Evolutionary conservation across 2,888 invertebrate species (phyloP), one percentile per base, ranked within the genome.

Genomic region (Plagiodera versicolora): DNA sequence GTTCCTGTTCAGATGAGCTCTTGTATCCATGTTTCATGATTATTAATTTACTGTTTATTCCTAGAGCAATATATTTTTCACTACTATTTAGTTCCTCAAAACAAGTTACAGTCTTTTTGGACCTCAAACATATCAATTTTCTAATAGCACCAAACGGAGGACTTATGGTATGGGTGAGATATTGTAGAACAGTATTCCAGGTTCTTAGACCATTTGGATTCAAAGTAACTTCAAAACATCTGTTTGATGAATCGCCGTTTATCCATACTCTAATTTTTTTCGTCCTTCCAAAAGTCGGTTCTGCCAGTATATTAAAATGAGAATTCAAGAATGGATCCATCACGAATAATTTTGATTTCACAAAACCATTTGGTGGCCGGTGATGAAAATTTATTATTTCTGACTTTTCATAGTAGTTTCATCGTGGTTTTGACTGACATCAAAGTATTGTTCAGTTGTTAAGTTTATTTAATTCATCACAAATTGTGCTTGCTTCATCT

Each of bases 151-250:
- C 65, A 46, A 65, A 63, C 35, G 10, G 44, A 2, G 65, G 59
- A 44, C 59, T 30, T 14, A 61, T 46, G 10, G 48, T 56, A 18
- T 54, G 10, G 5, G 65, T 63, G 47, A 65, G 32, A 46, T 63
- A 47, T 16, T 28, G n/a, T 10, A 61, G 47, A 24, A 65, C 56
- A 1, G 63, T 44, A 18, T 54, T 63, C 65, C 65, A 65, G 4
- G 61, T 65, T 44, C 65, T 56, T 24, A 61, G 55, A 20, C 51
- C 46, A 17, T 65, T 65, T n/a, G 65, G 65, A 56, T 65, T 65
- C 28, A 65, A 46, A 28, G 8, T 56, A 24, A 63, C 32, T 32
- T 63, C 65, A 30, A 53, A 44, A 55, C 58, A 56, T 18, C 56
- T 55, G 30, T 56, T 47, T 14, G 50, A 32, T 2, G 28, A 11